These are phyloP conservation scores for Hirtodrosophila trivittata DNA, from an alignment of 2,888 invertebrate species.

Conservation along the genomic window DNA sequence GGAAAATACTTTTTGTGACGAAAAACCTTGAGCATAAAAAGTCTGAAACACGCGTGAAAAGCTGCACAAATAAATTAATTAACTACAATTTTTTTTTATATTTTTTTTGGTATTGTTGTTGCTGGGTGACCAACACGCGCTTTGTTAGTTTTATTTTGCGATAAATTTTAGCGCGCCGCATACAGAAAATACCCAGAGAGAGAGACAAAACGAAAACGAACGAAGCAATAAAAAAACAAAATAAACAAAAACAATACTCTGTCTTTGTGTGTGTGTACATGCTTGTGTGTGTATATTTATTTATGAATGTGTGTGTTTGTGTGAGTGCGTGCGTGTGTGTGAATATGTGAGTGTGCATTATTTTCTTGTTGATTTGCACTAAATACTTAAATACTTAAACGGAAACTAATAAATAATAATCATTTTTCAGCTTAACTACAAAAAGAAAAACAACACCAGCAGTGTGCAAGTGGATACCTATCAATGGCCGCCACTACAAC, in stretches of 20 bases:
- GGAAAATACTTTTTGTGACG: constrained; percentile 51
- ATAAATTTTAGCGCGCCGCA: constrained; percentile 44
- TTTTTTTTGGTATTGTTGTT: constrained; percentile 12
- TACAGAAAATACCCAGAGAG: constrained; percentile 36
- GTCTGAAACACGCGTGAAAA: constrained; percentile 58
- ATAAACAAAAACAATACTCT: constrained; percentile 47
- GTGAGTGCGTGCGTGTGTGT: constrained; percentile 5
- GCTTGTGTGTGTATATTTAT: neutral
- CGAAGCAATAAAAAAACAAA: constrained; percentile 43
- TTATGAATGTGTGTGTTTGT: constrained; percentile 5
- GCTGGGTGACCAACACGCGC: constrained; percentile 43
- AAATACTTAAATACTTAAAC: constrained; percentile 18
- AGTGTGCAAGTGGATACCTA: constrained; percentile 67
- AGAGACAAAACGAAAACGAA: constrained; percentile 28
- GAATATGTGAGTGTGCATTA: constrained; percentile 13
- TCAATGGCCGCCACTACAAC: constrained; percentile 80
- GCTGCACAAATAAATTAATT: constrained; percentile 44
- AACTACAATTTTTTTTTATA: constrained; percentile 25
- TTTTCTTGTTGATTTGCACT: constrained; percentile 32
- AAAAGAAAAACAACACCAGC: constrained; percentile 35
- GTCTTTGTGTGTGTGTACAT: constrained; percentile 10
- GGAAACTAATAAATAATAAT: constrained; percentile 23
- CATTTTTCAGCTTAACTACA: constrained; percentile 38
- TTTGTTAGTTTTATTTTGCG: constrained; percentile 44
- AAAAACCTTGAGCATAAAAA: constrained; percentile 72